Evolutionary conservation across 2,113 vertebrate species (phyloP), one percentile per base, ranked within the genome.

Genomic region (Hemibagrus wyckioides): DNA sequence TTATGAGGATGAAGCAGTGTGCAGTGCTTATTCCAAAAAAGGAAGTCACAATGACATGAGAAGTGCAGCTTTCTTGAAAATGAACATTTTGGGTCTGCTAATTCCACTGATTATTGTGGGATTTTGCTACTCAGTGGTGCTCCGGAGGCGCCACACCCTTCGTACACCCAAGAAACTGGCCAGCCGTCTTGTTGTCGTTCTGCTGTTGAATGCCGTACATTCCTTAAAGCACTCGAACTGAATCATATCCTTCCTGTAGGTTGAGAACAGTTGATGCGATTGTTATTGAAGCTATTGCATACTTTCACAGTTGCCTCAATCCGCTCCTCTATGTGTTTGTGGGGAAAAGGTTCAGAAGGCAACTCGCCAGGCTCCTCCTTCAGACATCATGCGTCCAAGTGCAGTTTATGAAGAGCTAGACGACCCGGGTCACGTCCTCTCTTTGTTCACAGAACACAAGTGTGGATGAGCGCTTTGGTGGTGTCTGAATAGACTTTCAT

Each of bases 241-340:
- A 15, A 84, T 5, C 0, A 0, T 0, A 0, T 44, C 2, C 63
- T 93, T 0, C 0, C 2, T 11, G 1, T 1, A 0, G 5, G 0
- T 0, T 95, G 94, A 41, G 4, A 90, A 0, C 65, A 0, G 21
- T 0, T 91, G 67, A 85, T 91, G 63, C n/a, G n/a, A n/a, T 77
- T 95, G 15, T 93, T 63, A 95, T 94, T 0, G 94, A 95, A 87
- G 89, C 77, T 44, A 15, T 95, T 0, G 93, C 94, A 6, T 95
- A 94, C 83, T 92, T 90, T 13, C 95, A 96, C 88, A 95, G 94
- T 90, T 94, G 94, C 87, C 86, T 95, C 19, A 95, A 96, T 65
- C 95, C 95, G 9, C 50, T 95, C 88, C 88, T 96, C 23, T 96
- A 96, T 15, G 94, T 95, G 54, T 96, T 96, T 87, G 93, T 92